Conservation (phyloP, 2,113 vertebrate species). For the Fregata magnificens region DNA sequence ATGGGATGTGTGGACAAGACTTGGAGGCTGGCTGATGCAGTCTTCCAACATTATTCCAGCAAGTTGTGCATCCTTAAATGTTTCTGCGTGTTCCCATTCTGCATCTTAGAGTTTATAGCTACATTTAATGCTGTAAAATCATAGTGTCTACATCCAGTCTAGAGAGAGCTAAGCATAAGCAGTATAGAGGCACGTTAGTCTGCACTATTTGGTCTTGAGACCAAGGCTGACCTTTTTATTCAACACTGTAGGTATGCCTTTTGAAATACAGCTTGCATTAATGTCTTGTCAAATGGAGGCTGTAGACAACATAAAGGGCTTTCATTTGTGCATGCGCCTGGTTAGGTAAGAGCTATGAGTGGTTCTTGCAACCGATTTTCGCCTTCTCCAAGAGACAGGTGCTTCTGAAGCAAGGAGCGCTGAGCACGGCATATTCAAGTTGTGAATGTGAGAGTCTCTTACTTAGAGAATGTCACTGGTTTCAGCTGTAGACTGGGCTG, state of each 20-base stretch:
- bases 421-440: background rate
- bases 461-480: background rate
- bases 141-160: background rate
- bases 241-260: background rate
- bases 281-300: background rate
- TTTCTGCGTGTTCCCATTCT: background rate
- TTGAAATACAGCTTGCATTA: background rate
- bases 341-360: background rate
- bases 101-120: background rate
- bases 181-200: background rate
- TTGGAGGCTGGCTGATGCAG: background rate
- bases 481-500: background rate
- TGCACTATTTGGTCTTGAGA: background rate
- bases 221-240: background rate
- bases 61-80: background rate
- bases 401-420: background rate
- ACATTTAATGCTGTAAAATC: background rate
- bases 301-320: background rate
- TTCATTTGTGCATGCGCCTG: rapidly evolving
- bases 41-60: background rate
- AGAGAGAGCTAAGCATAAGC: background rate
- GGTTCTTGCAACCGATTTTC: background rate
- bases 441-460: background rate
- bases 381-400: background rate
- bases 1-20: background rate